These are phyloP conservation scores for Coleophora deauratella DNA, from an alignment of 2,888 invertebrate species.

Conservation along the genomic window DNA sequence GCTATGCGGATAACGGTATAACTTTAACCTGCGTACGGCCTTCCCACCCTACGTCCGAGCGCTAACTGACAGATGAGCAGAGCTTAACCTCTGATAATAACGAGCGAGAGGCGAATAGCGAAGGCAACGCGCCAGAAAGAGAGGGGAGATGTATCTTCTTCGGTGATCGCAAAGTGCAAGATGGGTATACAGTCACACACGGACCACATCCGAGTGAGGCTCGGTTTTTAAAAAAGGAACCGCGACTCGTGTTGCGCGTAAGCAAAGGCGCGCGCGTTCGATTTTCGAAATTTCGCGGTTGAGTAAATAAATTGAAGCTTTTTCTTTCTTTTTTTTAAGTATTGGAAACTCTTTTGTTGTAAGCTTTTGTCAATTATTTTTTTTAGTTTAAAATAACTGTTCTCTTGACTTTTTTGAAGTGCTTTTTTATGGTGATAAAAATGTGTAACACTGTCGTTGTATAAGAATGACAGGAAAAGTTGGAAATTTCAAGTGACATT, in stretches of 20 bases:
- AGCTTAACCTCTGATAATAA: slow-evolving; percentile 71
- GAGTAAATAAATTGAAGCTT: slow-evolving; percentile 25
- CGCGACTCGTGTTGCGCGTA: slow-evolving; percentile 55
- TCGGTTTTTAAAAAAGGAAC: slow-evolving; percentile 54
- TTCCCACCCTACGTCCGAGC: slow-evolving; percentile 59
- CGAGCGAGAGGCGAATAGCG: slow-evolving; percentile 44
- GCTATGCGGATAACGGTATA: slow-evolving; percentile 56
- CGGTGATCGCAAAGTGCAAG: slow-evolving; percentile 71
- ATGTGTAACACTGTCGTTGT: slow-evolving; percentile 35
- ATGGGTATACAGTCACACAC: slow-evolving; percentile 72
- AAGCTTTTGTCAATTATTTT: slow-evolving; percentile 20
- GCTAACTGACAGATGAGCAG: slow-evolving; percentile 69
- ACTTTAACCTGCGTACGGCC: slow-evolving; percentile 36
- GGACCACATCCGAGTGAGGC: slow-evolving; percentile 69
- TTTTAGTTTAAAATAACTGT: neutral
- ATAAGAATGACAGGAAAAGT: slow-evolving; percentile 33
- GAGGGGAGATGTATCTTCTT: slow-evolving; percentile 63
- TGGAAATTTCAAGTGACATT: slow-evolving; percentile 33
- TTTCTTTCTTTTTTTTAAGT: slow-evolving; percentile 25
- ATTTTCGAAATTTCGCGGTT: slow-evolving; percentile 27
- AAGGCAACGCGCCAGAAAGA: slow-evolving; percentile 29
- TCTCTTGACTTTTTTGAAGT: neutral
- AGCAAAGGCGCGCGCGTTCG: slow-evolving; percentile 50
- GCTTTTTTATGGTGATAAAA: slow-evolving; percentile 8
- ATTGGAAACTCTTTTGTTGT: slow-evolving; percentile 19